Base-by-base conservation (phyloP, 2,888 invertebrate species). In the Gastrophysa polygoni region DNA sequence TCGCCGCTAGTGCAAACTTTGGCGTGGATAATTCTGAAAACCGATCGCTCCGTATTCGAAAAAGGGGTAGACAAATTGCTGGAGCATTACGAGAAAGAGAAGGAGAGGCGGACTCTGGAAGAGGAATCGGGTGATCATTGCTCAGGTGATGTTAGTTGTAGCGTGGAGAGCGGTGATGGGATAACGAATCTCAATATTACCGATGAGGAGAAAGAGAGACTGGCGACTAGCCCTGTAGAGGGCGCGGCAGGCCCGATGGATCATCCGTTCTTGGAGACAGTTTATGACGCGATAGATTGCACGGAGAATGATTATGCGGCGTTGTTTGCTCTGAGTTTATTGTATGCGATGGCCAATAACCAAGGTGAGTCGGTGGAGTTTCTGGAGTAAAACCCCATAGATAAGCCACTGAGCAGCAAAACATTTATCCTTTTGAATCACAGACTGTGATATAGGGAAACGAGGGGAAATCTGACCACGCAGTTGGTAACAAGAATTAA, bases 261-360 rank as follows among this genome's bases (percentile, higher is more conserved):
- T 69, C 88, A 90, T 73, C 92, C 96, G 0, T 97, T 97, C 82
- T 83, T 98, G 69, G 93, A 96, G 80, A 92, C 95, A 4, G 89
- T 98, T 51, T 85, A 96, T 63, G 90, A 91, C 72, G 91, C 95
- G 0, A 83, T 98, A 70, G 92, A 94, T 76, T 95, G 95, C 78
- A 86, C 85, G 10, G 96, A 96, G 77, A 97, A 97, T 81, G 98
- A 99, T 84, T 98, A 98, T 78, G 88, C 93, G 48, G 91, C 97
- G 5, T 84, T 99, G 63, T 94, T 98, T 80, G 91, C 93, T 2
- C 84, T 98, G 14, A 95, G 96, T 81, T 85, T 98, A 63, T 86
- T 98, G 43, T 96, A 96, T 80, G 96, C 98, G 11, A 87, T 98
- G 82, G 92, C 93, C 63, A 93, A 93, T 79, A 99, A 98, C 83